Evolutionary conservation across 1,140 invertebrate genomes (phyloP), one percentile per base, ranked within the genome.

Genomic region (Bradynema listronoti): DNA sequence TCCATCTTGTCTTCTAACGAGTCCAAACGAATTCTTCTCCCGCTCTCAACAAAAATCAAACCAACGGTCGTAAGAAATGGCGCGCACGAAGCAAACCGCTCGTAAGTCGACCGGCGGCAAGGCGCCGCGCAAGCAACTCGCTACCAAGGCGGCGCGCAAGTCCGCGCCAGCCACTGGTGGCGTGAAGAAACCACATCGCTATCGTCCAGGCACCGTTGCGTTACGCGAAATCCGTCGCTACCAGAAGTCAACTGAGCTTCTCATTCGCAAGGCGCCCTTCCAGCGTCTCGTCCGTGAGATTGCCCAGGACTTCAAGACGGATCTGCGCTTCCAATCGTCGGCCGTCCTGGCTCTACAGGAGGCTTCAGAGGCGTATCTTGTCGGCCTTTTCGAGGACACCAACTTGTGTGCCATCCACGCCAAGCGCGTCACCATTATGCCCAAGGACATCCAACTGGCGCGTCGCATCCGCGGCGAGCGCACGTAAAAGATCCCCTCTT

Each of bases 341-440:
- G 87, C 87, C 16, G 52, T 69, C 22, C 24, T 58, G 19, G 69
- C 69, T 36, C 45, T 80, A 5, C 85, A 89, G 84, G 90, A 92
- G 83, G 89, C 90, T 16, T 87, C 86, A 69, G 89, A 92, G 77
- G 87, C 89, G 22, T 91, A 90, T 74, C 77, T 91, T 58, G 88
- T 90, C 7, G 88, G 88, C 70, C 82, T 91, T 11, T 91, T 78
- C 83, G 90, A 92, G 84, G 89, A 91, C 80, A 90, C 89, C 59
- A 91, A 91, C 80, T 83, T 91, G 83, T 91, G 89, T 81, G 89
- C 89, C 63, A 91, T 91, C 79, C 89, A 92, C 76, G 89, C 89
- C 60, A 91, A 91, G 80, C 85, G 89, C 74, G 89, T 93, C 32
- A 92, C 90, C 65, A 92, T 93, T 75, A 92, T 92, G 89, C 89